Conservation (phyloP, 2,797 vertebrate genomes). For the Danio albolineatus region DNA sequence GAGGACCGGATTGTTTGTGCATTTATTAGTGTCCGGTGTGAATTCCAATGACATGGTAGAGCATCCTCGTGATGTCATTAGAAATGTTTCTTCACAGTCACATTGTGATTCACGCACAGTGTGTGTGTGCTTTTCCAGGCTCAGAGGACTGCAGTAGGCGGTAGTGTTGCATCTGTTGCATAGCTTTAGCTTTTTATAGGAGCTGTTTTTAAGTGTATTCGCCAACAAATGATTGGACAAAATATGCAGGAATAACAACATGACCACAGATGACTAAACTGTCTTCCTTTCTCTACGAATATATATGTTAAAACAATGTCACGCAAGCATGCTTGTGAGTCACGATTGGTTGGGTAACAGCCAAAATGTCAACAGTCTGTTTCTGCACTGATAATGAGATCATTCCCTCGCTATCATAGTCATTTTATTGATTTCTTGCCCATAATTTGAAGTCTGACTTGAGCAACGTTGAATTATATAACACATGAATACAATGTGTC, state of each 20-base stretch:
- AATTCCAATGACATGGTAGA: conserved; percentile 1
- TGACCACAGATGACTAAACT: conserved; percentile 54
- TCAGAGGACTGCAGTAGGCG: conserved; percentile 52
- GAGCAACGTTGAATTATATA: not conserved
- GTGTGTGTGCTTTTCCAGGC: not conserved
- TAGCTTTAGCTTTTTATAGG: not conserved
- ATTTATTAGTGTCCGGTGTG: conserved; percentile 27
- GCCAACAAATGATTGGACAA: conserved; percentile 27
- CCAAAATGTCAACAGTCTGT: conserved; percentile 4
- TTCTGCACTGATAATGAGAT: conserved; percentile 26
- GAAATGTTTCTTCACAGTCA: conserved; percentile 6
- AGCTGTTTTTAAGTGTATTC: conserved; percentile 16
- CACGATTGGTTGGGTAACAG: conserved; percentile 23
- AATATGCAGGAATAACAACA: conserved; percentile 28
- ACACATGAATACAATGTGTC: not conserved
- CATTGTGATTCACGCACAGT: conserved; percentile 4
- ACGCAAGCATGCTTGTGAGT: conserved; percentile 39
- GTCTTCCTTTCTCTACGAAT: conserved; percentile 35
- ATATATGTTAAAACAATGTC: conserved; percentile 35
- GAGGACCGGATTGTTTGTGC: not conserved
- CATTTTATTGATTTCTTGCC: not conserved
- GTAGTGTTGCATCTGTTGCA: conserved; percentile 37
- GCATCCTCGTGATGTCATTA: conserved; percentile 15
- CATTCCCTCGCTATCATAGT: not conserved
- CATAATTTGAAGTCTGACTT: not conserved